phyloP scores from a whole-genome alignment of 1,140 invertebrate species.

The Tenebrio molitor region DNA sequence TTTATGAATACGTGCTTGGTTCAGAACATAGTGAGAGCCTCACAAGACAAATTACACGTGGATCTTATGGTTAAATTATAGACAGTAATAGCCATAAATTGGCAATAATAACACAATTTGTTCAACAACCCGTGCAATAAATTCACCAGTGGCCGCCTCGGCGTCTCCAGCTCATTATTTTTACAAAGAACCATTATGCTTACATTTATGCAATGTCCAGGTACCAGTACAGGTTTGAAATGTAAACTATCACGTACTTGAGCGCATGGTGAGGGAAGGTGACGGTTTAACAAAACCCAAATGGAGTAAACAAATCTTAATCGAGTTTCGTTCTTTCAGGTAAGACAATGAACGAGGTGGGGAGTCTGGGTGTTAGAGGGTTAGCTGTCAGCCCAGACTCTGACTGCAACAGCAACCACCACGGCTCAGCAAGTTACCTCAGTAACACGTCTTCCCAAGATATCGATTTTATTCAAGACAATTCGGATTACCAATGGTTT shows the following conservation, averaged over 20 bases:
- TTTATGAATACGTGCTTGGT: conserved; percentile 11
- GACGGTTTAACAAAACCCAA: no score
- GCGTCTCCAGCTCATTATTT: conserved; percentile 7
- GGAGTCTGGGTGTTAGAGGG: conserved; percentile 56
- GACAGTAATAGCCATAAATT: conserved; percentile 18
- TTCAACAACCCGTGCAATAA: background rate
- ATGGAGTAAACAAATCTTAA: background rate
- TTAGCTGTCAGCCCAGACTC: conserved; percentile 63
- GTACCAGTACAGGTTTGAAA: no score
- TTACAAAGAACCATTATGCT: no score
- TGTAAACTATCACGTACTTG: no score
- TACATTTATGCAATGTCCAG: no score
- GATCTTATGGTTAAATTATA: conserved; percentile 14
- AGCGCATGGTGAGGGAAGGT: no score
- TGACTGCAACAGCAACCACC: conserved; percentile 66
- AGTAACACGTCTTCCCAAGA: conserved; percentile 66
- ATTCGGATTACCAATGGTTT: conserved; percentile 91
- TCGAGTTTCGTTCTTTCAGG: conserved; percentile 58
- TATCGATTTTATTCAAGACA: conserved; percentile 87
- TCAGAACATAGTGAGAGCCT: background rate
- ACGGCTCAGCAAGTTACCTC: conserved; percentile 61
- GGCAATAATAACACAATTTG: conserved; percentile 24
- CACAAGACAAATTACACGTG: background rate
- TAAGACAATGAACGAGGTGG: conserved; percentile 64
- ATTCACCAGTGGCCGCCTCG: background rate